Evolutionary conservation across 2,888 invertebrate genomes (phyloP).

Genomic region (Sicus ferrugineus): DNA sequence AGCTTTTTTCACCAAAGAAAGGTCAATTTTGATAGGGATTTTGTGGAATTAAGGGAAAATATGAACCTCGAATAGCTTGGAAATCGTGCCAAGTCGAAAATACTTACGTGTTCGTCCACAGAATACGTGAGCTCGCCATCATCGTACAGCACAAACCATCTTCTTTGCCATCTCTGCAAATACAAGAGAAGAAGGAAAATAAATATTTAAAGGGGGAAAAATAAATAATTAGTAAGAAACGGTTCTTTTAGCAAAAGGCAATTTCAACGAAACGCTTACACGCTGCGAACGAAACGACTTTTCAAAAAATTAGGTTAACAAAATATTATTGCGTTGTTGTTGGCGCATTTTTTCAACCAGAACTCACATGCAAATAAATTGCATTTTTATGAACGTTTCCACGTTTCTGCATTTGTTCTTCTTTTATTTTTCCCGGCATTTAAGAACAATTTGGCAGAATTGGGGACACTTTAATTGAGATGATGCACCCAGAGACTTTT

Average conservation of each 20-base stretch:
- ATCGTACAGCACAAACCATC: constrained; percentile 98
- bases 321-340: constrained; percentile 21
- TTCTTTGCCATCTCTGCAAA: constrained; percentile 96
- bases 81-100: neutral
- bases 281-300: no score
- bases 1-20: neutral
- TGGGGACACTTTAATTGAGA: constrained; percentile 26
- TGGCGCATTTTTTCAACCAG: neutral
- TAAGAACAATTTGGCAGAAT: constrained; percentile 16
- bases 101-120: constrained; percentile 96
- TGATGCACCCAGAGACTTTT: neutral
- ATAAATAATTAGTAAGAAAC: neutral
- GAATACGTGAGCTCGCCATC: constrained; percentile 97
- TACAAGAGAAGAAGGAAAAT: constrained; percentile 50
- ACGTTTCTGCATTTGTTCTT: neutral
- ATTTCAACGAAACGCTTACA: neutral
- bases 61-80: no score
- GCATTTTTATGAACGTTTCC: neutral
- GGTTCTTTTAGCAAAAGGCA: neutral
- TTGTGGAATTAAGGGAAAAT: neutral
- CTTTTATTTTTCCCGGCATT: neutral
- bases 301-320: constrained; percentile 48
- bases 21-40: neutral
- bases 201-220: neutral
- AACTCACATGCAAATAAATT: constrained; percentile 20